phyloP scores from a whole-genome alignment of 2,797 vertebrate species.

The Sebastes taczanowskii region DNA sequence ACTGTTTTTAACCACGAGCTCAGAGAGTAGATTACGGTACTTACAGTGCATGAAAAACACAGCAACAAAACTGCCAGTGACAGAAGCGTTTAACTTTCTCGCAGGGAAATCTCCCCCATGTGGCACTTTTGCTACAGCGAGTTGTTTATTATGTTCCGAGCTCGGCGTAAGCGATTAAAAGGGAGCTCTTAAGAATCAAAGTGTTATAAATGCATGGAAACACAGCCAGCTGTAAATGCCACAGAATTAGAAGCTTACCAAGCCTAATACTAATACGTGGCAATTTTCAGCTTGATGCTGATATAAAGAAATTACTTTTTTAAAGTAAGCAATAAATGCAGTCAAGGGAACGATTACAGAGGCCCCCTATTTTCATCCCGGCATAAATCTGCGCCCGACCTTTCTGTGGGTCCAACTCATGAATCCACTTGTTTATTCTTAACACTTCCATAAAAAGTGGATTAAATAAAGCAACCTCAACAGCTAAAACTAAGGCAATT shows the following conservation, averaged over 20 bases:
- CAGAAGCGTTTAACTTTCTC: slow-evolving; percentile 96
- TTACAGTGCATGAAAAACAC: slow-evolving; percentile 94
- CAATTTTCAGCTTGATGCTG: slow-evolving; percentile 87
- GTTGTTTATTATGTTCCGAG: slow-evolving; percentile 99
- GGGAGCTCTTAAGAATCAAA: slow-evolving; percentile 97
- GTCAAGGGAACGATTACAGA: slow-evolving; percentile 80
- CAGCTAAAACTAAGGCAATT: slow-evolving; percentile 54
- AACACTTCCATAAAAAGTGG: slow-evolving; percentile 68
- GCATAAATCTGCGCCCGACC: slow-evolving; percentile 76
- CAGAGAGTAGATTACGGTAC: slow-evolving; percentile 89
- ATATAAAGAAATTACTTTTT: slow-evolving; percentile 87
- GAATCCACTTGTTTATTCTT: slow-evolving; percentile 81
- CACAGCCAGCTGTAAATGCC: slow-evolving; percentile 98
- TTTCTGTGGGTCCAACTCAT: slow-evolving; percentile 70
- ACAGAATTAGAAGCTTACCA: slow-evolving; percentile 94
- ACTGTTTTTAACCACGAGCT: slow-evolving; percentile 86
- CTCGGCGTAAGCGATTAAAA: slow-evolving; percentile 99
- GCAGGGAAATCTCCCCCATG: slow-evolving; percentile 96
- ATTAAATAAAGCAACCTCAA: slow-evolving; percentile 73
- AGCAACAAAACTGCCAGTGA: slow-evolving; percentile 92
- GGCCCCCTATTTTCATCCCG: slow-evolving; percentile 72
- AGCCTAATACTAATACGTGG: slow-evolving; percentile 86
- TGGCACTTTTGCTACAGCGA: slow-evolving; percentile 94
- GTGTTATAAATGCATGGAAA: slow-evolving; percentile 99
- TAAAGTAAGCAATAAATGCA: slow-evolving; percentile 84